A percentile compares a stretch with the other conserved stretches of the same genome.
Evolutionary conservation across 2,888 invertebrate species (phyloP).

Genomic region (Oegoconia quadripuncta): DNA sequence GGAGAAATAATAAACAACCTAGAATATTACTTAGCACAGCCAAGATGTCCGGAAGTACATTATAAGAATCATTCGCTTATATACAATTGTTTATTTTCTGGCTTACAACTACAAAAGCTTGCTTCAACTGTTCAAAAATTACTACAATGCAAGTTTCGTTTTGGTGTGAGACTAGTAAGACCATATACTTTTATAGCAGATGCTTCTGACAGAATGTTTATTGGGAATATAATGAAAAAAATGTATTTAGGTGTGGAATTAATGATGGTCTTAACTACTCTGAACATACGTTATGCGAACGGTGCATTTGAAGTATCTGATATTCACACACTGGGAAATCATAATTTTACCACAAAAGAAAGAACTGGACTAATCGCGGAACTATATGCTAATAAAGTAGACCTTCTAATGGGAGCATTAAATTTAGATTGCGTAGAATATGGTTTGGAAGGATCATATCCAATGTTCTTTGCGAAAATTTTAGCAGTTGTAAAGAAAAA

Average conservation of each 20-base stretch:
- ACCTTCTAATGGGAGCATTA: neutral
- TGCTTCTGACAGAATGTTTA: neutral
- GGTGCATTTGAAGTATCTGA: neutral
- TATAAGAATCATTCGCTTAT: too few relatives aligned
- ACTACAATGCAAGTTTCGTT: neutral
- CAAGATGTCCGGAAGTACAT: too few relatives aligned
- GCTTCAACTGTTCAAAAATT: neutral
- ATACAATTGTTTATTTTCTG: too few relatives aligned
- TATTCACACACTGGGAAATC: neutral
- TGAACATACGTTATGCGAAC: neutral
- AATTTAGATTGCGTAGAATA: neutral
- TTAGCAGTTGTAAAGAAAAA: neutral
- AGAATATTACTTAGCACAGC: too few relatives aligned
- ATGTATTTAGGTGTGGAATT: neutral
- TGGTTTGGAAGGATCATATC: neutral
- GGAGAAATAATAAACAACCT: too few relatives aligned
- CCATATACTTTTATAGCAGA: neutral
- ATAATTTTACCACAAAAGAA: neutral
- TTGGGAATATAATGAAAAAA: neutral
- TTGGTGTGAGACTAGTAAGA: neutral
- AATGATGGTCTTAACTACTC: neutral
- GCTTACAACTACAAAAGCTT: too few relatives aligned
- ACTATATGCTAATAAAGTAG: neutral
- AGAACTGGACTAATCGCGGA: neutral
- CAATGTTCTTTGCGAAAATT: neutral